Percentiles rank a stretch among this genome's conserved stretches.
Evolutionary conservation across 2,888 invertebrate species (phyloP).

Genomic region (Heteropelma amictum): DNA sequence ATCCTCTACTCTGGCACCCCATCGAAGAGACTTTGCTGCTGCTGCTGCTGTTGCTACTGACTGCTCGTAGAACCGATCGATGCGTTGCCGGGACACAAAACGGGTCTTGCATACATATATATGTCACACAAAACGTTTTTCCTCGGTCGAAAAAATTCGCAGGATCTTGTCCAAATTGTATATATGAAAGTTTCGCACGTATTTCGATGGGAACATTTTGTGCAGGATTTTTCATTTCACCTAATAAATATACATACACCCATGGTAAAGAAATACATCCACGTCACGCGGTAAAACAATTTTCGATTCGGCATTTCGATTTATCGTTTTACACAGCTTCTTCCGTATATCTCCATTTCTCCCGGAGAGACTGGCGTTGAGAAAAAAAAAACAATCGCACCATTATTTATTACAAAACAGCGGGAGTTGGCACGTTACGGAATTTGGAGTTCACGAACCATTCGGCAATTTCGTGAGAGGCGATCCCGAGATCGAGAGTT

Average conservation of each 20-base stretch:
- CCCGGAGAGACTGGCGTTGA: not conserved
- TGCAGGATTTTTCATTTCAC: not conserved
- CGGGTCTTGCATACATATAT: not conserved
- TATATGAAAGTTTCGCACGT: no score
- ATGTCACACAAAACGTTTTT: slow-evolving; percentile 8
- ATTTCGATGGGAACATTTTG: no score
- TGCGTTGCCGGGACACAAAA: slow-evolving; percentile 58
- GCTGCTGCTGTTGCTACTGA: slow-evolving; percentile 32
- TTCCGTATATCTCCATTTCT: not conserved
- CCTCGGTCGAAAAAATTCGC: not conserved
- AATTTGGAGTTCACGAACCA: slow-evolving; percentile 8
- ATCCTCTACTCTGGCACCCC: slow-evolving; percentile 45
- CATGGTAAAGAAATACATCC: no score
- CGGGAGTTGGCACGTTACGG: not conserved
- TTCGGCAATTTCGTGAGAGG: slow-evolving; percentile 23
- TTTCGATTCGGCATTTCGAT: not conserved
- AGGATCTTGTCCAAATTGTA: not conserved
- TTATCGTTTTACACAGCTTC: not conserved
- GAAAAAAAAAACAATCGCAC: not conserved
- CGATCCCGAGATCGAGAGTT: slow-evolving; percentile 6
- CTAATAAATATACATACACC: not conserved
- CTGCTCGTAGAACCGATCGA: slow-evolving; percentile 54
- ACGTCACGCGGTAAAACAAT: slow-evolving; percentile 1
- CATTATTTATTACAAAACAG: slow-evolving; percentile 23
- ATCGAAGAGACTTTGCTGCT: slow-evolving; percentile 38